Conservation (phyloP, 1,140 invertebrate species). For the Penaeus indicus region DNA sequence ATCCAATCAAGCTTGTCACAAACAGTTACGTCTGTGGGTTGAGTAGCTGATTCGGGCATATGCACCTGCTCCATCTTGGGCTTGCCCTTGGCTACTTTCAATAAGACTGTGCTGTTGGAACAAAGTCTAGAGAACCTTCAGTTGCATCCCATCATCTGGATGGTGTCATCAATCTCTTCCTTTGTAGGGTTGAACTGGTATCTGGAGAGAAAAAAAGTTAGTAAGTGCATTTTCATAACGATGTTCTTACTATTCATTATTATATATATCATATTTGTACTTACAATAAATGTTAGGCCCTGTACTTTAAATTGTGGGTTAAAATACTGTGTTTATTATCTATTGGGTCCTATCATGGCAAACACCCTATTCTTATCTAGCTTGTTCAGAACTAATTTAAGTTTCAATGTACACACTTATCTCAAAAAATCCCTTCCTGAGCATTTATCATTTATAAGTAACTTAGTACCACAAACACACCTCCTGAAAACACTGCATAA, state of each 20-base stretch:
- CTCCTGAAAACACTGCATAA: background rate
- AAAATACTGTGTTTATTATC: background rate
- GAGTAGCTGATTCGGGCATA: constrained; percentile 45
- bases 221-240: background rate
- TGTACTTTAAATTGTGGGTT: background rate
- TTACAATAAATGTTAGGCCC: background rate
- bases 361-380: too few relatives aligned
- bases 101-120: constrained; percentile 60
- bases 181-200: constrained; percentile 62
- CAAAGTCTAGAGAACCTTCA: constrained; percentile 56
- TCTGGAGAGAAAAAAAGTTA: constrained; percentile 29
- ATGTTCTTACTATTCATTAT: background rate
- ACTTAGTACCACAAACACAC: background rate
- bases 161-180: constrained; percentile 61
- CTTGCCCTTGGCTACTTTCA: constrained; percentile 20
- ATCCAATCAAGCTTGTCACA: constrained; percentile 52
- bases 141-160: constrained; percentile 50
- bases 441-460: background rate
- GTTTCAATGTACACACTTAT: too few relatives aligned
- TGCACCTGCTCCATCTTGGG: constrained; percentile 52
- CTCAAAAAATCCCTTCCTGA: background rate
- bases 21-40: constrained; percentile 61
- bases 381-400: too few relatives aligned
- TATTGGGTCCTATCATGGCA: too few relatives aligned
- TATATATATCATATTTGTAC: background rate